phyloP scores from a whole-genome alignment of 92 coral and sea anemone genomes.

The Epizoanthus scotinus region DNA sequence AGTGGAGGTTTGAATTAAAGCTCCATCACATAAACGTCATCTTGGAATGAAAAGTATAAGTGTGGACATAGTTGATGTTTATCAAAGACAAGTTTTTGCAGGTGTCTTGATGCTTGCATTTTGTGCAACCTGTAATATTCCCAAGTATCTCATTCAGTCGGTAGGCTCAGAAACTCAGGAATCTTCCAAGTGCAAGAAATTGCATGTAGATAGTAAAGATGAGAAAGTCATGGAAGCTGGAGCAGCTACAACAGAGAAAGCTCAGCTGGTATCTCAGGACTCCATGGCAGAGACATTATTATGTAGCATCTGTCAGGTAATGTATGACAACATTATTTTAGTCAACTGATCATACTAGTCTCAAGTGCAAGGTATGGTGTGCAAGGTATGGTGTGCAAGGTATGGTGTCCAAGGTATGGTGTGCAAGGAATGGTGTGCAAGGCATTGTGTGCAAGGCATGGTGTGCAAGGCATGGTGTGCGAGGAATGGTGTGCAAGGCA shows the following conservation, averaged over 20 bases:
- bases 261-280: conserved; percentile 52
- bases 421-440: too few species aligned
- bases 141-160: background rate
- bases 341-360: background rate
- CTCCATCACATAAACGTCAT: too few species aligned
- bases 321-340: background rate
- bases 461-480: too few species aligned
- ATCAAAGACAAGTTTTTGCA: too few species aligned
- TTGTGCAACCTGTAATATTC: background rate
- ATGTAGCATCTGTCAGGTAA: conserved; percentile 91
- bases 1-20: too few species aligned
- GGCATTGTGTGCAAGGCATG: too few species aligned
- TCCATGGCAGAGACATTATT: conserved; percentile 74
- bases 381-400: too few species aligned
- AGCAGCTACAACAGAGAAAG: conserved; percentile 23
- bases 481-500: too few species aligned
- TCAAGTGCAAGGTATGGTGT: background rate
- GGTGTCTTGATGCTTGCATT: too few species aligned
- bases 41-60: too few species aligned
- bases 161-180: conserved; percentile 36
- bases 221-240: conserved; percentile 6
- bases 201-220: conserved; percentile 1
- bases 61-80: too few species aligned
- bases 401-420: too few species aligned
- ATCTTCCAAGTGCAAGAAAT: conserved; percentile 28